These are phyloP conservation scores for Clarias batrachus DNA, from an alignment of 2,113 vertebrate species.

Conservation along the genomic window DNA sequence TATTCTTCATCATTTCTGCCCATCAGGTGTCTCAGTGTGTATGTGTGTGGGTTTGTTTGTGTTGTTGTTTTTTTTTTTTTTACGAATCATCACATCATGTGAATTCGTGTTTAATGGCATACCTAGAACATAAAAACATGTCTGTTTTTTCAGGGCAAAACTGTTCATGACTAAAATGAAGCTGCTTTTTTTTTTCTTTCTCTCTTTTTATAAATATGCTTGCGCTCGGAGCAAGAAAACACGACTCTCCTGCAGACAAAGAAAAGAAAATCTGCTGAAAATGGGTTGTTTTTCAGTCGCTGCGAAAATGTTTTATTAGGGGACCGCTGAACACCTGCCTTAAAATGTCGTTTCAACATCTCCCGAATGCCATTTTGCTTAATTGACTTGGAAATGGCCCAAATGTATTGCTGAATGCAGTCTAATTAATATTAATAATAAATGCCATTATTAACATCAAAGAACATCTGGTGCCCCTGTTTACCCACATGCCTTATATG, in stretches of 20 bases:
- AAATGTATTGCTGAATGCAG: constrained; percentile 99
- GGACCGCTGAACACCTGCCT: constrained; percentile 98
- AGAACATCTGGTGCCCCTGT: constrained; percentile 99
- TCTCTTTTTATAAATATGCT: constrained; percentile 29
- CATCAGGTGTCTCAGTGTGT: constrained; percentile 35
- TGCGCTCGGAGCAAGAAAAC: constrained; percentile 48
- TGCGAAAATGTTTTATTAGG: constrained; percentile 99
- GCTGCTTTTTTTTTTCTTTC: too few relatives aligned
- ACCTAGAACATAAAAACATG: constrained; percentile 51
- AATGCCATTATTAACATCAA: constrained; percentile 99
- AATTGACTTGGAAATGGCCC: constrained; percentile 99
- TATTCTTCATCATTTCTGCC: constrained; percentile 54
- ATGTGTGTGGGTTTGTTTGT: background rate
- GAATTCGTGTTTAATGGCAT: constrained; percentile 60
- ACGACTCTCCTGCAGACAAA: constrained; percentile 66
- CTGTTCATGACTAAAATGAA: constrained; percentile 43
- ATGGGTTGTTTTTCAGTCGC: constrained; percentile 95
- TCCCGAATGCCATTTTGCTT: constrained; percentile 99
- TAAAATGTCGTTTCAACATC: constrained; percentile 99
- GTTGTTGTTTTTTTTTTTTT: background rate
- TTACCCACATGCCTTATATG: constrained; percentile 99
- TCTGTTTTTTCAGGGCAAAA: constrained; percentile 31
- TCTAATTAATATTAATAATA: constrained; percentile 99
- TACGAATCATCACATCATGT: constrained; percentile 46
- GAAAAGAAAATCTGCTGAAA: constrained; percentile 77